These are phyloP conservation scores for Eolophus roseicapilla DNA, from an alignment of 2,113 vertebrate genomes.

Conservation along the genomic window DNA sequence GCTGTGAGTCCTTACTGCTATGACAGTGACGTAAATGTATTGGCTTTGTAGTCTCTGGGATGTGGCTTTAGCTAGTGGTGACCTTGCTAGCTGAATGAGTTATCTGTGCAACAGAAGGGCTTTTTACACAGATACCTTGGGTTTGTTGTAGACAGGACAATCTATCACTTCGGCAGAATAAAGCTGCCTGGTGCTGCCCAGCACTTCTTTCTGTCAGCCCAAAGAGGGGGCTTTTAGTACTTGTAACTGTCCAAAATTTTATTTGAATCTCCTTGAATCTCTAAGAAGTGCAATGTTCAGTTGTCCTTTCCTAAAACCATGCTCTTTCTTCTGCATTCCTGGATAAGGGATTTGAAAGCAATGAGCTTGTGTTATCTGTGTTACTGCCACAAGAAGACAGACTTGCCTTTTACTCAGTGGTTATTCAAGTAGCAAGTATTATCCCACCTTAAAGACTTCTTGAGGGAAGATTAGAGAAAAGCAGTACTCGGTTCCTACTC, in stretches of 20 bases:
- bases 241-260: neutral
- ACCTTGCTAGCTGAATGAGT: neutral
- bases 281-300: neutral
- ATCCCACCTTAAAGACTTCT: neutral
- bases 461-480: neutral
- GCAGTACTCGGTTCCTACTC: accelerated
- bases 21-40: neutral
- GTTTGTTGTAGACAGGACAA: neutral
- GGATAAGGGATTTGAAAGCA: neutral
- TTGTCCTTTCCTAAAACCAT: neutral
- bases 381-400: neutral
- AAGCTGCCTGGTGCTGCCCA: neutral
- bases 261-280: neutral
- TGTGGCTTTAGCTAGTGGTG: neutral
- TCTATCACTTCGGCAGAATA: neutral
- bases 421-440: neutral
- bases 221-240: neutral
- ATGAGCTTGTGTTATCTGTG: neutral
- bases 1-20: neutral
- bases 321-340: neutral
- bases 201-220: neutral
- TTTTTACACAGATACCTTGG: neutral
- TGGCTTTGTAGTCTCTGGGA: neutral
- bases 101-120: neutral
- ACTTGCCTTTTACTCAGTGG: neutral